A percentile compares a stretch with the other conserved stretches of the same genome.
Evolutionary conservation across 2,113 vertebrate species (phyloP).

Genomic region (Chaenogobius annularis): DNA sequence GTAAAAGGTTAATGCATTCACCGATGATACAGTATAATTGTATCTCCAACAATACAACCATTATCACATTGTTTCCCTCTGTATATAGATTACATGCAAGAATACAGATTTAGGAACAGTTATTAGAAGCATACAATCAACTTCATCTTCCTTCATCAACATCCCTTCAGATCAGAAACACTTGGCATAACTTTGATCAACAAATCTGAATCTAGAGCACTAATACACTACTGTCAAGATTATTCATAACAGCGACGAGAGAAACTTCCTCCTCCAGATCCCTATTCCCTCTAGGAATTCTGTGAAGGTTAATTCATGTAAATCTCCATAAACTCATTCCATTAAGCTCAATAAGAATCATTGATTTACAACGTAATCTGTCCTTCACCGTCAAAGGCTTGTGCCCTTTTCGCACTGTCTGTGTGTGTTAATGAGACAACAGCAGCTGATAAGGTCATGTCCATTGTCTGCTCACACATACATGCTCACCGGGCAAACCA

Average conservation of each 20-base stretch:
- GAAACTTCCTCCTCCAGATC: constrained; percentile 26
- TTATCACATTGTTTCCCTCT: not conserved
- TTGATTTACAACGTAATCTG: constrained; percentile 74
- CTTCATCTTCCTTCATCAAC: not conserved
- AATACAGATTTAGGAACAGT: not conserved
- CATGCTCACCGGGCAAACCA: constrained; percentile 11
- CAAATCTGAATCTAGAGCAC: constrained; percentile 22
- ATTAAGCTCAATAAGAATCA: constrained; percentile 2
- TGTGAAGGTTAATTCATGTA: constrained; percentile 77
- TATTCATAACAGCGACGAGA: constrained; percentile 66
- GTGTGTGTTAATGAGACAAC: constrained; percentile 40
- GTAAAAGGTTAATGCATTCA: not conserved
- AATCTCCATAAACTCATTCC: constrained; percentile 70
- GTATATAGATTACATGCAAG: not conserved
- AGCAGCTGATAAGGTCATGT: constrained; percentile 62
- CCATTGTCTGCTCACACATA: constrained; percentile 28
- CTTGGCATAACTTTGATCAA: constrained; percentile 13
- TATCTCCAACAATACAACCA: not conserved
- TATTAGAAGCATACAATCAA: not conserved
- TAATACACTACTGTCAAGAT: constrained; percentile 54
- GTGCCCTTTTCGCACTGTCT: constrained; percentile 58
- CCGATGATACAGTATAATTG: not conserved
- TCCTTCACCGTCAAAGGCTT: constrained; percentile 69
- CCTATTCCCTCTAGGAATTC: not conserved
- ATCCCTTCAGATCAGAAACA: not conserved